A percentile compares a stretch with the other conserved stretches of the same genome.
These are phyloP conservation scores for Hyaena hyaena DNA, from an alignment of 2,113 vertebrate genomes.

Conservation along the genomic window DNA sequence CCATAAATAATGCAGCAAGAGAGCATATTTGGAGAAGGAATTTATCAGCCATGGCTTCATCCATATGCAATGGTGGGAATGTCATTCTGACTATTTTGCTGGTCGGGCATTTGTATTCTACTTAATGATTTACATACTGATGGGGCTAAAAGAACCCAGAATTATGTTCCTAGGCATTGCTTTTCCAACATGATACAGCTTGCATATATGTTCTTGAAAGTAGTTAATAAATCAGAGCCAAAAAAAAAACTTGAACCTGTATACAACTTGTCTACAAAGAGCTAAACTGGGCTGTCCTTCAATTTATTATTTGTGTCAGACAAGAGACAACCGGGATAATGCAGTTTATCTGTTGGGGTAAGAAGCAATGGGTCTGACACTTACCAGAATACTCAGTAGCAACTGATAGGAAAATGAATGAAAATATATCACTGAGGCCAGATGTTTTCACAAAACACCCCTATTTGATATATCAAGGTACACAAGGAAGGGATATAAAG, in stretches of 20 bases:
- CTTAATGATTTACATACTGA: slow-evolving; percentile 71
- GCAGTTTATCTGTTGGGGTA: not conserved
- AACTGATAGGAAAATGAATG: slow-evolving; percentile 43
- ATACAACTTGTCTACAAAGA: not conserved
- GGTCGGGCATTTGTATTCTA: slow-evolving; percentile 44
- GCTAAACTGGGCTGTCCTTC: slow-evolving; percentile 11
- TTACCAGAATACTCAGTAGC: not conserved
- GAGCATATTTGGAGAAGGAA: slow-evolving; percentile 42
- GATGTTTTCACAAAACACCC: not conserved
- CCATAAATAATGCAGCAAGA: slow-evolving; percentile 77
- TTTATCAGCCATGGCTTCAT: slow-evolving; percentile 70
- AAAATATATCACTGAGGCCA: not conserved
- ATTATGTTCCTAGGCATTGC: not conserved
- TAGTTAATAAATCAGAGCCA: slow-evolving; percentile 60
- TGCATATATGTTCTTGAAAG: slow-evolving; percentile 17
- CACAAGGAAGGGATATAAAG: not conserved
- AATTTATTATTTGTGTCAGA: slow-evolving; percentile 45
- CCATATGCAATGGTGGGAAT: slow-evolving; percentile 62
- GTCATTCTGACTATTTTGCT: slow-evolving; percentile 55
- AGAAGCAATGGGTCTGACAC: not conserved
- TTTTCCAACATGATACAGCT: not conserved
- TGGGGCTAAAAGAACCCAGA: slow-evolving; percentile 22
- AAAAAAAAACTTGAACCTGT: slow-evolving; percentile 32
- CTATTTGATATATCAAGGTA: not conserved
- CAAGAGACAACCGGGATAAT: slow-evolving; percentile 55